These are phyloP conservation scores for Donacobius atricapilla DNA, from an alignment of 2,113 vertebrate genomes.

Conservation along the genomic window DNA sequence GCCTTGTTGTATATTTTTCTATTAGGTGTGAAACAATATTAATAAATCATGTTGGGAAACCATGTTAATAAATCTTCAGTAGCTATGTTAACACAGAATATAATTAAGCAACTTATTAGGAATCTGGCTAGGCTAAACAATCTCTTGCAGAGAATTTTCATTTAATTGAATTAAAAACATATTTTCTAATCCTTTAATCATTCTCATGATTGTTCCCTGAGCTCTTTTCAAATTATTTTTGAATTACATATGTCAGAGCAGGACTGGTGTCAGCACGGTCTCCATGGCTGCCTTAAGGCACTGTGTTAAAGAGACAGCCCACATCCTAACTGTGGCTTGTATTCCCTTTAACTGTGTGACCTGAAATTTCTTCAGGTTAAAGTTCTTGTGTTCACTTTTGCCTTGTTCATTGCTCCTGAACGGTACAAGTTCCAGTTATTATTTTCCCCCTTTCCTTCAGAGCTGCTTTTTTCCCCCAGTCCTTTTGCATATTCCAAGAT, in stretches of 20 bases:
- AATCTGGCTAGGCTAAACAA: not conserved
- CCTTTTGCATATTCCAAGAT: not conserved
- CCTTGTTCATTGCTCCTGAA: not conserved
- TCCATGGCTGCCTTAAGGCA: not conserved
- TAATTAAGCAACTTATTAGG: conserved; percentile 8
- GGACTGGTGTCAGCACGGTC: not conserved
- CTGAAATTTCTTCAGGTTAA: not conserved
- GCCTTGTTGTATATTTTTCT: not conserved
- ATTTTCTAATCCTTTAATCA: conserved; percentile 1
- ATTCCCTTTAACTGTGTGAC: not conserved
- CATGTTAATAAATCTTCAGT: not conserved
- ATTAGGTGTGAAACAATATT: not conserved
- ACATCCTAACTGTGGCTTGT: not conserved
- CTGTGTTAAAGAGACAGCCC: not conserved
- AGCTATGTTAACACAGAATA: not conserved
- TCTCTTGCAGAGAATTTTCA: not conserved
- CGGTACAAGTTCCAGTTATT: not conserved
- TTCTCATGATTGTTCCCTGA: not conserved
- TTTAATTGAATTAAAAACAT: conserved; percentile 28
- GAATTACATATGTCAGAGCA: not conserved
- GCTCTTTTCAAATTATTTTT: conserved; percentile 16
- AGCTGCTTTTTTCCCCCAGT: not conserved
- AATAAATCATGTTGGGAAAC: not conserved
- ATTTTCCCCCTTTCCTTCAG: not conserved
- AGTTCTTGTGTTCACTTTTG: not conserved